These are phyloP conservation scores for Ostrea denselamellosa DNA, from an alignment of 1,140 invertebrate species.

Conservation along the genomic window DNA sequence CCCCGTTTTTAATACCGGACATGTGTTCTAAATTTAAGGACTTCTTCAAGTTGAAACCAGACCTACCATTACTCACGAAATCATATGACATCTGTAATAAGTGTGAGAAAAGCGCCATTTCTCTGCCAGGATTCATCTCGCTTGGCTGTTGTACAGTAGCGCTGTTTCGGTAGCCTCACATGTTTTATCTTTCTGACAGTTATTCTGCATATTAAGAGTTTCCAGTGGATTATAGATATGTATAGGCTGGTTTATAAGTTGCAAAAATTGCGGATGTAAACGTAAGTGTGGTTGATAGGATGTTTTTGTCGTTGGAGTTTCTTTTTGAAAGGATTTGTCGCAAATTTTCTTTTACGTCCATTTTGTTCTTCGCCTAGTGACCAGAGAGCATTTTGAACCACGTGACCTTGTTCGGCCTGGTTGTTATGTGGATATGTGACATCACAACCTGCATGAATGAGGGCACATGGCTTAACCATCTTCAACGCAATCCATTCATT, in stretches of 20 bases:
- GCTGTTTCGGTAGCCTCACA: background rate
- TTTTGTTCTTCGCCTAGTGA: no score
- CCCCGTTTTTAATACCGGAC: slow-evolving; percentile 38
- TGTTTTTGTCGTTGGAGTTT: no score
- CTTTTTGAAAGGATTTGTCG: background rate
- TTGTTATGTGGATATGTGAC: slow-evolving; percentile 72
- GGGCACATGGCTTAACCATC: slow-evolving; percentile 56
- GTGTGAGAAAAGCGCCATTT: slow-evolving; percentile 30
- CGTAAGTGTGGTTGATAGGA: background rate
- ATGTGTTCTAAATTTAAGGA: slow-evolving; percentile 42
- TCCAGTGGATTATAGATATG: slow-evolving; percentile 7
- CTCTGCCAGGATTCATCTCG: slow-evolving; percentile 17
- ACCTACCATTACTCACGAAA: slow-evolving; percentile 31
- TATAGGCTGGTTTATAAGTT: slow-evolving; percentile 2
- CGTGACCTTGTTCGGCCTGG: slow-evolving; percentile 76
- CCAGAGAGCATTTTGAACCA: background rate
- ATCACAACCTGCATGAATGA: slow-evolving; percentile 81
- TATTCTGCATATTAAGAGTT: slow-evolving; percentile 30
- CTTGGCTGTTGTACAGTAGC: slow-evolving; percentile 9
- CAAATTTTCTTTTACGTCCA: background rate
- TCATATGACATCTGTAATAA: slow-evolving; percentile 42
- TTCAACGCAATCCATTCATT: background rate
- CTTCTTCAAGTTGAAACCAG: slow-evolving; percentile 40
- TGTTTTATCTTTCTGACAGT: background rate
- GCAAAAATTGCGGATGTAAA: background rate